A percentile compares a stretch with the other conserved stretches of the same genome.
These are phyloP conservation scores for Abrostola tripartita DNA, from an alignment of 2,888 invertebrate species.

Conservation along the genomic window DNA sequence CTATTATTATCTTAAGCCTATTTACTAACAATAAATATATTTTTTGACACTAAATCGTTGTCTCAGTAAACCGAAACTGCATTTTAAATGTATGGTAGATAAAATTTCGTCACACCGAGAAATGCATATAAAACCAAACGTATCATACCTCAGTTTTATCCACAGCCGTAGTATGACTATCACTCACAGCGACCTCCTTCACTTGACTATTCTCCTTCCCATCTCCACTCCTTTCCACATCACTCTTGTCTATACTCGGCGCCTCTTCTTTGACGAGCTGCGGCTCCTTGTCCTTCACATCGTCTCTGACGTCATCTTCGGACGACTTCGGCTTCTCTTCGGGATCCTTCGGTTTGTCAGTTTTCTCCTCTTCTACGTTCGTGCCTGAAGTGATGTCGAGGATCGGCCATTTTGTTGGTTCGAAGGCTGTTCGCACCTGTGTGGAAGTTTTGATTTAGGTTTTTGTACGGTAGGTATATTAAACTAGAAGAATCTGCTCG, in stretches of 20 bases:
- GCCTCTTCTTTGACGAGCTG: constrained; percentile 60
- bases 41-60: too few relatives aligned
- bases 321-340: constrained; percentile 40
- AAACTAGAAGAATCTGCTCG: too few relatives aligned
- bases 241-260: constrained; percentile 69
- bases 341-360: constrained; percentile 50
- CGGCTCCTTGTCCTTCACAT: constrained; percentile 42
- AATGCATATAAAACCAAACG: too few relatives aligned
- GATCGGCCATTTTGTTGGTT: constrained; percentile 97
- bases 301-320: constrained; percentile 45
- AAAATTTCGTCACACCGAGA: too few relatives aligned
- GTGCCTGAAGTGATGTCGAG: constrained; percentile 83
- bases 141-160: constrained; percentile 50
- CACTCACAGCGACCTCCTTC: neutral
- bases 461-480: too few relatives aligned
- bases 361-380: constrained; percentile 63
- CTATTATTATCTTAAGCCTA: too few relatives aligned
- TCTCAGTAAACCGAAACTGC: too few relatives aligned
- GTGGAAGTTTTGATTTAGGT: neutral
- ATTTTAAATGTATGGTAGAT: too few relatives aligned
- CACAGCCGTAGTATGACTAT: constrained; percentile 15
- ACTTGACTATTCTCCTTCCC: constrained; percentile 7
- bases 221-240: neutral
- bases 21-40: too few relatives aligned
- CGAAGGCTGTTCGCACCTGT: constrained; percentile 94